These are phyloP conservation scores for Polypedilum pembai DNA, from an alignment of 1,140 invertebrate genomes.

Conservation along the genomic window DNA sequence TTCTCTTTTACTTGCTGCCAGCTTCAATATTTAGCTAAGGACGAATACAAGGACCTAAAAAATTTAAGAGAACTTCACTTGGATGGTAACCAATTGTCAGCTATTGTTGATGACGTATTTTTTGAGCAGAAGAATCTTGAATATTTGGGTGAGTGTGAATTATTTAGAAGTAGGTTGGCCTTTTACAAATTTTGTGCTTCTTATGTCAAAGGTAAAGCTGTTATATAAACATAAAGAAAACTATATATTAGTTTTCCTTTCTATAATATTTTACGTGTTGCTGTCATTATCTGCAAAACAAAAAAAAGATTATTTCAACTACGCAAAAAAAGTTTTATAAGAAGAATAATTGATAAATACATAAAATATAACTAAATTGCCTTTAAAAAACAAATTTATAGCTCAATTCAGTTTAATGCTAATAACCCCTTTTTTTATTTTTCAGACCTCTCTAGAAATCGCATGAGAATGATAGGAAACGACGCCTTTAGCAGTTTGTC, in stretches of 20 bases:
- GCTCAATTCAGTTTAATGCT: no score
- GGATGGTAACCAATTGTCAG: slow-evolving; percentile 62
- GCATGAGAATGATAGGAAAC: slow-evolving; percentile 55
- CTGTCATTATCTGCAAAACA: no score
- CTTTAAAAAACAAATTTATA: no score
- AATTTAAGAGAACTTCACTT: slow-evolving; percentile 54
- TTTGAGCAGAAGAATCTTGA: slow-evolving; percentile 47
- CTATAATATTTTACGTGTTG: no score
- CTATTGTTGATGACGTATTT: slow-evolving; percentile 60
- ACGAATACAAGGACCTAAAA: slow-evolving; percentile 57
- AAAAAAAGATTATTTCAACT: no score
- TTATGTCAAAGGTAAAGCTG: no score
- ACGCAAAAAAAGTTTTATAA: no score
- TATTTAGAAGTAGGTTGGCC: slow-evolving; percentile 29
- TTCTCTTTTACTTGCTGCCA: slow-evolving; percentile 33
- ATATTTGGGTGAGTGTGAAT: slow-evolving; percentile 23
- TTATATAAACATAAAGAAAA: no score
- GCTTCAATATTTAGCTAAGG: slow-evolving; percentile 58
- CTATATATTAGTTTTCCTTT: no score
- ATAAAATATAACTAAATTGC: no score
- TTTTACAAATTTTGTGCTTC: no score
- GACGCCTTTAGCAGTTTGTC: slow-evolving; percentile 57
- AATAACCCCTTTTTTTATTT: background rate
- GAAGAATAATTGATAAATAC: no score
- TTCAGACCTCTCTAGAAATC: slow-evolving; percentile 50